Evolutionary conservation across 2,888 invertebrate species (phyloP).

Genomic region (Tiphia femorata): DNA sequence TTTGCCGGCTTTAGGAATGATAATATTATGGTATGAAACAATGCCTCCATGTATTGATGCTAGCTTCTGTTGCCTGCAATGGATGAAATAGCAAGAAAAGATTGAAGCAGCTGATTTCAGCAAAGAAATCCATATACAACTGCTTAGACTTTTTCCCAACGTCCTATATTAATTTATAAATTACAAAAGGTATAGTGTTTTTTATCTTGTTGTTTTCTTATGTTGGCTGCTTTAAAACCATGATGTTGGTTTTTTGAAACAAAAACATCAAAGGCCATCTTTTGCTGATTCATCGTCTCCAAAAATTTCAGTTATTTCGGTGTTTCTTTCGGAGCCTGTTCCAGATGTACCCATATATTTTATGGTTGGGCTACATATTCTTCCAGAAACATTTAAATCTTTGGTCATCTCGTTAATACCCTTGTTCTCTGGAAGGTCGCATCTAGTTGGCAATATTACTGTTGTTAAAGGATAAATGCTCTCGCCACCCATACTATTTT

Average conservation of each 20-base stretch:
- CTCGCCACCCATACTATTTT: constrained; percentile 46
- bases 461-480: constrained; percentile 44
- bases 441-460: constrained; percentile 25
- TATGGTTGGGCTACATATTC: constrained; percentile 56
- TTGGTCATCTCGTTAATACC: constrained; percentile 62
- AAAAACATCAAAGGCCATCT: constrained; percentile 63
- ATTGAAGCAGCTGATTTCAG: neutral
- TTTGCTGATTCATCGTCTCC: constrained; percentile 60
- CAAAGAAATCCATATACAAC: too few species aligned
- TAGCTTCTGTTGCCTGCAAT: constrained; percentile 22
- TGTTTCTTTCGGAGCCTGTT: constrained; percentile 33
- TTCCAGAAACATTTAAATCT: constrained; percentile 62
- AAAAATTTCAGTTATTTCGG: constrained; percentile 46
- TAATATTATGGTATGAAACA: constrained; percentile 17
- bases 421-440: constrained; percentile 48
- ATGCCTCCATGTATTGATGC: too few species aligned
- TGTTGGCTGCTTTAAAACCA: constrained; percentile 37
- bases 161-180: neutral
- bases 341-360: constrained; percentile 47
- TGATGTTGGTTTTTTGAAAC: constrained; percentile 47
- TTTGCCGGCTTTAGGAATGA: constrained; percentile 22
- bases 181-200: constrained; percentile 3
- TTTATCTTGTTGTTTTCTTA: neutral
- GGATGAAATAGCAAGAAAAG: constrained; percentile 4
- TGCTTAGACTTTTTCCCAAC: neutral